Conservation (phyloP, 2,113 vertebrate species). For the Pomatostomus ruficeps region DNA sequence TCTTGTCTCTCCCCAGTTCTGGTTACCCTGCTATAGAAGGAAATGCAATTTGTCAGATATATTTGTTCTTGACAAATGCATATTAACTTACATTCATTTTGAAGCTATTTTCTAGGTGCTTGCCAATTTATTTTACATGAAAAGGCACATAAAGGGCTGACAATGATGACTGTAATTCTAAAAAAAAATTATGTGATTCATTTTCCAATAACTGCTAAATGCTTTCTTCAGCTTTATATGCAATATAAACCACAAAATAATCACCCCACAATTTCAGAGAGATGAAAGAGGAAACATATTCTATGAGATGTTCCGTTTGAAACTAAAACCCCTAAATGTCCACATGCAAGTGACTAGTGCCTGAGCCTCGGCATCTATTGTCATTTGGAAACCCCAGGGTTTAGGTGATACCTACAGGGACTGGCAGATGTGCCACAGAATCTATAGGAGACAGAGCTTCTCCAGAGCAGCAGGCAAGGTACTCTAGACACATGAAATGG, state of each 20-base stretch:
- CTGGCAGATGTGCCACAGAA: background rate
- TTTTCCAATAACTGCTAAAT: background rate
- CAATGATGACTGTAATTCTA: background rate
- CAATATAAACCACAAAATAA: background rate
- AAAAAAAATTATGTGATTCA: background rate
- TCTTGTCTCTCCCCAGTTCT: background rate
- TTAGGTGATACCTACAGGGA: accelerated
- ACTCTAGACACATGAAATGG: background rate
- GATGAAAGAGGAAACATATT: background rate
- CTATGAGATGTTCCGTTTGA: background rate
- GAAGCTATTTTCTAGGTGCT: background rate
- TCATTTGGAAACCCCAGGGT: background rate
- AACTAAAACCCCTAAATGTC: background rate
- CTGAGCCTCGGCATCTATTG: background rate
- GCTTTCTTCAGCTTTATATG: background rate
- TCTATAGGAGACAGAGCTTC: background rate
- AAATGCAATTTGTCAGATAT: background rate
- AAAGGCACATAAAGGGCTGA: background rate
- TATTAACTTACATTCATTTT: background rate
- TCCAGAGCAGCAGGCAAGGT: background rate
- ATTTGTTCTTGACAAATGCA: background rate
- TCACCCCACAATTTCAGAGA: background rate
- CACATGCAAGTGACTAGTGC: background rate
- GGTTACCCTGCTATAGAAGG: background rate
- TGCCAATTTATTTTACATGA: background rate